phyloP scores from a whole-genome alignment of 2,888 invertebrate genomes.

The Eilema griseolum region DNA sequence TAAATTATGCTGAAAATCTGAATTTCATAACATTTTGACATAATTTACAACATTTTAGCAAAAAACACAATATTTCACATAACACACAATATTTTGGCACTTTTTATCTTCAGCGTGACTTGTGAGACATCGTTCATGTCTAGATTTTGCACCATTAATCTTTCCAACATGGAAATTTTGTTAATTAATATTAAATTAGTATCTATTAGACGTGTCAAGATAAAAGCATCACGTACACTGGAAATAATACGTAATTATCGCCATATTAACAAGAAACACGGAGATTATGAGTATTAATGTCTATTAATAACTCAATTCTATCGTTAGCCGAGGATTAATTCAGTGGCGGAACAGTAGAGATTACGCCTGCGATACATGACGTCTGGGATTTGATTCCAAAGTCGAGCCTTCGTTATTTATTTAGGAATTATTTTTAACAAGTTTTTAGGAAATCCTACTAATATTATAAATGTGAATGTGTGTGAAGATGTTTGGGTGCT shows the following conservation, averaged over 20 bases:
- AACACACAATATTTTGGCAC: too few relatives aligned
- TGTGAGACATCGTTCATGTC: neutral
- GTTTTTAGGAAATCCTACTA: too few relatives aligned
- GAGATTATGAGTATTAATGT: neutral
- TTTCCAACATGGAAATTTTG: neutral
- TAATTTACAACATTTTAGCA: neutral
- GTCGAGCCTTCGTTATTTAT: neutral
- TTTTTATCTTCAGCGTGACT: neutral
- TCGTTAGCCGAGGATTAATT: neutral
- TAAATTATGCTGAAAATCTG: too few relatives aligned
- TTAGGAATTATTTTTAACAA: too few relatives aligned
- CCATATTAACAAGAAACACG: neutral
- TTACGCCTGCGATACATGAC: neutral
- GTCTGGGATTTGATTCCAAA: neutral
- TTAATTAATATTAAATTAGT: neutral
- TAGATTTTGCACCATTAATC: neutral
- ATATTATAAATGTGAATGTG: too few relatives aligned
- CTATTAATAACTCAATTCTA: neutral
- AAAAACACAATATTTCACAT: too few relatives aligned
- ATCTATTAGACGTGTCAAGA: constrained; percentile 5
- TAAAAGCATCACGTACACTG: constrained; percentile 3
- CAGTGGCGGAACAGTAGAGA: neutral
- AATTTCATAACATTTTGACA: neutral
- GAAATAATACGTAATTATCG: neutral
- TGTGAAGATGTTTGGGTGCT: too few relatives aligned